Evolutionary conservation across 1,140 invertebrate species (phyloP), one percentile per base, ranked within the genome.

Genomic region (Drosophila kohkoa): DNA sequence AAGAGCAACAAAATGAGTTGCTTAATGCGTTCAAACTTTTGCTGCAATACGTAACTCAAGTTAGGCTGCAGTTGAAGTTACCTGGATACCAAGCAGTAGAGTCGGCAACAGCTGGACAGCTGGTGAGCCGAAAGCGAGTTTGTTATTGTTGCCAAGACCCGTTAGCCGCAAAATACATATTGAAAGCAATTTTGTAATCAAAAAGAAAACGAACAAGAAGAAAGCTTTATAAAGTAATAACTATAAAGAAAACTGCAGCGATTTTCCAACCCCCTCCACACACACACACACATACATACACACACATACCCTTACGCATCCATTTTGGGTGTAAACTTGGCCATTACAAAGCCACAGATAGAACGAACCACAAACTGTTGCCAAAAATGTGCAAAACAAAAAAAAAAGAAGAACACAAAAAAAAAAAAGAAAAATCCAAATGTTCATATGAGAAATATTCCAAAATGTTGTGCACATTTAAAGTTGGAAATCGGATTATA

Each of bases 151-250:
- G 30, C 41, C 67, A 64, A 64, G 59, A 20, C 30, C 63, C 16
- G 16, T 69, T 77, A 57, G 51, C 66, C 49, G 43, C 64, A 77
- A 78, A 83, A 80, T 83, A 55, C 49, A 65, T 32, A 88, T 89
- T 83, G 77, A 83, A 81, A 85, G 78, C 85, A 83, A 88, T 89
- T 88, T 88, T 75, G 78, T 88, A 89, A 88, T 88, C 85, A 81
- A 79, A 74, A 64, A 65, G 32, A 32, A 64, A 60, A 3, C 38
- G 73, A 58, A 70, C 62, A 70, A 70, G 77, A 67, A 71, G 46
- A 79, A 76, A 76, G 71, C 82, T 79, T 71, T 88, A 80, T 79
- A 88, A 88, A 83, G 80, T 89, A 88, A 88, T 88, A 88, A 83
- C 83, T 73, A 88, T 88, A 89, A 83, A 82, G 85, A 80, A 83